Base-by-base conservation (phyloP, 2,113 vertebrate genomes). In the Lycocorax pyrrhopterus region DNA sequence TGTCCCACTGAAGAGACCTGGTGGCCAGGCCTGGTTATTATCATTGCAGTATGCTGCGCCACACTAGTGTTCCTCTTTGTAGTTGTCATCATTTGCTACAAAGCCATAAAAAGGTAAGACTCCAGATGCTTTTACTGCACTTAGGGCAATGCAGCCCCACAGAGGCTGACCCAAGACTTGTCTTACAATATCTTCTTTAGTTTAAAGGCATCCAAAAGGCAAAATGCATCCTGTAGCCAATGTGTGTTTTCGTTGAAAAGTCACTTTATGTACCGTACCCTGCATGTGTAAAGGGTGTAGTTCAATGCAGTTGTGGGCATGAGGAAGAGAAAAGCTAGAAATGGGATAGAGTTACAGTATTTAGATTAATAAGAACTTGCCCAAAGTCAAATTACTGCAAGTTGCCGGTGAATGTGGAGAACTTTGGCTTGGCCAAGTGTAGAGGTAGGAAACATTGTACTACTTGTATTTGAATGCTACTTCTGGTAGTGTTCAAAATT, bases 1-100 rank as follows among this genome's bases (percentile, higher is more conserved):
- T 98, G 98, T 89, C 98, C 98, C 26, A 88, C 97, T 43, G 96
- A 98, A 96, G 98, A 98, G 83, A 98, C 98, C 84, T 99, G 99
- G 99, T 99, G 99, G 99, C 98, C 98, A 58, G 98, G 99, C 96
- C 97, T 99, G 94, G 91, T 98, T 95, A 98, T 99, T 85, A 94
- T 98, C 67, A 97, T 98, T 44, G 99, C 99, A 7, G 98, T 99
- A 84, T 98, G 98, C 90, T 99, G 98, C 14, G 95, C 98, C 94
- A 99, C 98, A 49, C 96, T 98, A 73, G 97, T 99, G 92, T 98
- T 99, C 89, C 98, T 99, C 91, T 98, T 99, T 35, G 96, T 99
- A 97, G 98, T 99, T 91, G 98, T 99, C 98, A 99, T 99, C 98
- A 99, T 99, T 97, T 99, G 99, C 98, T 99, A 99, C 98, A 99